These are phyloP conservation scores for Gymnocheta viridis DNA, from an alignment of 2,888 invertebrate genomes.

Conservation along the genomic window DNA sequence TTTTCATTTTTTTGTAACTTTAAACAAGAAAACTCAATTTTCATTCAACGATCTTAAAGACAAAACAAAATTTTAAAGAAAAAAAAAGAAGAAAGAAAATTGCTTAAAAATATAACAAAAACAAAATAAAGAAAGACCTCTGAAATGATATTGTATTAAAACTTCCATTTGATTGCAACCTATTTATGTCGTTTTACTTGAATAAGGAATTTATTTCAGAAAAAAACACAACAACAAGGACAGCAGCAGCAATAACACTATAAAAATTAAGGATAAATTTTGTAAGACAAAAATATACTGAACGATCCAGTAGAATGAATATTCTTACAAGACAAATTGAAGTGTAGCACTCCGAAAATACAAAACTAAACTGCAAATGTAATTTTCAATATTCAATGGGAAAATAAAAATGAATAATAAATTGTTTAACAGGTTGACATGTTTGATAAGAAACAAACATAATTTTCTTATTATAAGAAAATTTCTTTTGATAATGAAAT, in stretches of 20 bases:
- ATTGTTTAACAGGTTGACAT: neutral
- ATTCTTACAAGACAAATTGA: conserved; percentile 10
- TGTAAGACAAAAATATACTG: neutral
- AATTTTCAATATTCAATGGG: conserved; percentile 67
- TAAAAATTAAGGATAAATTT: conserved; percentile 9
- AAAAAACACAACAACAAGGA: conserved; percentile 9
- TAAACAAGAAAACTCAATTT: conserved; percentile 42
- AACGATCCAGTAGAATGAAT: conserved; percentile 25
- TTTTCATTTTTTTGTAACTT: neutral
- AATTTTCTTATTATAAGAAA: neutral
- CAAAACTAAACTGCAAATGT: conserved; percentile 56
- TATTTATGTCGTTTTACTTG: conserved; percentile 65
- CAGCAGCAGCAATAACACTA: neutral
- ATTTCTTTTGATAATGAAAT: neutral
- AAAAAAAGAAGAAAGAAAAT: neutral
- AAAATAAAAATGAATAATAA: conserved; percentile 55
- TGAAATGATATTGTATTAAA: conserved; percentile 58
- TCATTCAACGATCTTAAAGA: conserved; percentile 45
- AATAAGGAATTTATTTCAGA: conserved; percentile 53
- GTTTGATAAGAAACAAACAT: neutral
- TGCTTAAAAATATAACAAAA: neutral
- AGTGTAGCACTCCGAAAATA: conserved; percentile 16
- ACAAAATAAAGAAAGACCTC: neutral
- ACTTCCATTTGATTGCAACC: conserved; percentile 68
- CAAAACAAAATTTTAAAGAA: conserved; percentile 11